Conservation (phyloP, 2,888 invertebrate genomes). For the Gisinianus flammeolus region DNA sequence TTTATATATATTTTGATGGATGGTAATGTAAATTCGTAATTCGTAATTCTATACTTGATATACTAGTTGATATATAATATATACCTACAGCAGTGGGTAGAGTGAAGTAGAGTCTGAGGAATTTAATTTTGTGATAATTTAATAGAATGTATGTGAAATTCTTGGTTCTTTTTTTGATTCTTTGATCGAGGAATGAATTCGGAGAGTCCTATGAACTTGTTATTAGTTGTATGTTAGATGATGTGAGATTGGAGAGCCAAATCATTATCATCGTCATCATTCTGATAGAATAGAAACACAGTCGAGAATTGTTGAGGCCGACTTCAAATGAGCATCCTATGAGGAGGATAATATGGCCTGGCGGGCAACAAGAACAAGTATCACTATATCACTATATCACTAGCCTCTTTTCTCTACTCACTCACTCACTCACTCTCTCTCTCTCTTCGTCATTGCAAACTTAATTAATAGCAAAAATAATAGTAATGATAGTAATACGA, state of each 20-base stretch:
- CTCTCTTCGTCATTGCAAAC: not conserved
- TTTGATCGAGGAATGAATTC: not conserved
- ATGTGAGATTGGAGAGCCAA: not conserved
- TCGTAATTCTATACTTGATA: too few relatives aligned
- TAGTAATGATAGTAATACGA: not conserved
- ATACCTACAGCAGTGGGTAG: too few relatives aligned
- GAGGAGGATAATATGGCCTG: not conserved
- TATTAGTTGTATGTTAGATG: not conserved
- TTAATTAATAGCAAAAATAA: constrained; percentile 28
- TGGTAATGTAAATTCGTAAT: too few relatives aligned
- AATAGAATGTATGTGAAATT: not conserved
- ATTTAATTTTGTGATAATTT: not conserved
- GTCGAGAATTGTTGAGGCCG: not conserved
- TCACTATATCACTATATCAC: not conserved
- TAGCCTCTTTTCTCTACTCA: not conserved
- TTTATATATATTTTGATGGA: too few relatives aligned
- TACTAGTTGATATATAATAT: too few relatives aligned
- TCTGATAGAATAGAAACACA: too few relatives aligned
- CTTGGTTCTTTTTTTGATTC: not conserved
- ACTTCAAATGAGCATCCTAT: not conserved
- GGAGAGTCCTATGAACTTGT: not conserved
- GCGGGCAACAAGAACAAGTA: not conserved
- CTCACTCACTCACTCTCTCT: not conserved
- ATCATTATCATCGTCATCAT: too few relatives aligned
- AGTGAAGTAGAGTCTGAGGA: too few relatives aligned